Conservation (phyloP, 2,797 vertebrate species). For the Ptychadena robeensis region DNA sequence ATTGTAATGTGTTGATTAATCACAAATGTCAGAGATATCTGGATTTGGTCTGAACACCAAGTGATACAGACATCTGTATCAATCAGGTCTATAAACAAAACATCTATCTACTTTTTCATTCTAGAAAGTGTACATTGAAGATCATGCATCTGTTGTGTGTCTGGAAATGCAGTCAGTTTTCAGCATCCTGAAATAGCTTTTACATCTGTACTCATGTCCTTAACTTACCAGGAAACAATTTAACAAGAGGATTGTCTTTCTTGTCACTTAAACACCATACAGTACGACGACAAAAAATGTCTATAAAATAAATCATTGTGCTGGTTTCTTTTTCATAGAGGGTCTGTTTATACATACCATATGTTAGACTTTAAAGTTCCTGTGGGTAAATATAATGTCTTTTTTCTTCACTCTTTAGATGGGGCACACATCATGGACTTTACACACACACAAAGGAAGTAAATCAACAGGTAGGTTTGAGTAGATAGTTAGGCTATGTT, state of each 20-base stretch:
- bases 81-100: not conserved
- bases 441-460: no score
- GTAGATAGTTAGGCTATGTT: no score
- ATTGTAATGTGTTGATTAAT: slow-evolving; percentile 5
- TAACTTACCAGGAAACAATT: slow-evolving; percentile 26
- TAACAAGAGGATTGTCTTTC: slow-evolving; percentile 7
- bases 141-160: not conserved
- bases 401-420: no score
- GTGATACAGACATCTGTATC: slow-evolving; percentile 14
- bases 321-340: no score
- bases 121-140: not conserved
- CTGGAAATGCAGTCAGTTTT: slow-evolving; percentile 2
- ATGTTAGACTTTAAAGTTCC: no score
- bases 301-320: no score
- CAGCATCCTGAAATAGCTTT: slow-evolving; percentile 12
- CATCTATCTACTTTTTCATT: slow-evolving; percentile 13
- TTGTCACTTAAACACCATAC: not conserved
- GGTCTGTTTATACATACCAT: no score
- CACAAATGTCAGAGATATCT: not conserved
- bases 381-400: no score
- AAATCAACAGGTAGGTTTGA: no score
- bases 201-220: slow-evolving; percentile 24
- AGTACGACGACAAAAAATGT: not conserved
- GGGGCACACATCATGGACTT: no score
- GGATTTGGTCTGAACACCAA: slow-evolving; percentile 7